Evolutionary conservation across 1,140 invertebrate species (phyloP), one percentile per base, ranked within the genome.

Genomic region (Brachystomella parvula): DNA sequence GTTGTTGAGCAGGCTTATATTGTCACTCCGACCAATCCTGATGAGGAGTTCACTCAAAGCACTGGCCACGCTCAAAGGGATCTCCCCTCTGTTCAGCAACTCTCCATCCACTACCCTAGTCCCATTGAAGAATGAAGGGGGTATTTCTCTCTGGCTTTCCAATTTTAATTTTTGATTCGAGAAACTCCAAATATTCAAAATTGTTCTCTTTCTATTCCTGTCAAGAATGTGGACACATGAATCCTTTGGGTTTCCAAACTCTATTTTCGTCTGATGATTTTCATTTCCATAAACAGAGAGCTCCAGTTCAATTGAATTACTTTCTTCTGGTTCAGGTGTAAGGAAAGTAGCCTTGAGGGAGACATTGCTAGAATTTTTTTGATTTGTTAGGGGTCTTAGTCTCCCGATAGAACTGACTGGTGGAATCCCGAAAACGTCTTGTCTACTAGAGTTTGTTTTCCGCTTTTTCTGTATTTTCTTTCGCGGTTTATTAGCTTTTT

Each of bases 301-400:
- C 24, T 53, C 49, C 49, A 53, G 24, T 53, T 53, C 49, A 53
- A 53, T 53, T 53, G 49, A 53, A 24, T 24, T 53, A 24, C 24
- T 53, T 15, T 53, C 49, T 15, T 53, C 49, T 15, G 49, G 3
- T 26, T 15, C 12, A 26, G 49, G 49, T 24, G 15, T 53, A 6
- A 53, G 49, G 24, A 53, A 53, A 26, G 49, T 53, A 3, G 49
- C 49, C 21, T 26, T 53, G 12, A 53, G 24, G 21, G 49, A 53
- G 6, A 53, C 24, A 26, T 53, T 53, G 24, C 6, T 53, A 9
- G 49, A 53, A 15, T 53, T 24, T 15, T 19, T 3, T 15, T 53
- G n/a, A n/a, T n/a, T n/a, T n/a, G n/a, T n/a, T n/a, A n/a, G n/a
- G n/a, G n/a, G n/a, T n/a, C n/a, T n/a, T n/a, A n/a, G n/a, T n/a